A percentile compares a stretch with the other conserved stretches of the same genome.
These are phyloP conservation scores for Coccyzus lansbergi DNA, from an alignment of 2,797 vertebrate species.

Conservation along the genomic window DNA sequence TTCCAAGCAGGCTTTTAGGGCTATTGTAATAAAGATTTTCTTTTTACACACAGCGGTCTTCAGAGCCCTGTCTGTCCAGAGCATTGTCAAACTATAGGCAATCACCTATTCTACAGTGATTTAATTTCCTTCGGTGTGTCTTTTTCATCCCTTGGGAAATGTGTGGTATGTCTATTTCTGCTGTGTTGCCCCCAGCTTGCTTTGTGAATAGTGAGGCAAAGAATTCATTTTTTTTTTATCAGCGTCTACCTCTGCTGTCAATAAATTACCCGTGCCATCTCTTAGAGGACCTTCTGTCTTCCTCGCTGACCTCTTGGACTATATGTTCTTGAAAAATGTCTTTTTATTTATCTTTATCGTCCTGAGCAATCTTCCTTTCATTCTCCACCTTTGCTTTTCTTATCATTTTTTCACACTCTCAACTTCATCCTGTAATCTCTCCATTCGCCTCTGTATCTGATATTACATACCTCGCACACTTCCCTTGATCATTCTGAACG, in stretches of 20 bases:
- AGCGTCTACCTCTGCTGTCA: slow-evolving; percentile 67
- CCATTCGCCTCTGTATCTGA: slow-evolving; percentile 63
- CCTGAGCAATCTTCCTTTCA: slow-evolving; percentile 57
- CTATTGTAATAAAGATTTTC: slow-evolving; percentile 47
- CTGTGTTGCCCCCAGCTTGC: slow-evolving; percentile 34
- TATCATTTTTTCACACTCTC: slow-evolving; percentile 60
- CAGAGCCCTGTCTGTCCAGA: slow-evolving; percentile 31
- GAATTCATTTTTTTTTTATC: slow-evolving; percentile 61
- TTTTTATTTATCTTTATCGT: slow-evolving; percentile 72
- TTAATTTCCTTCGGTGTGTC: slow-evolving; percentile 67
- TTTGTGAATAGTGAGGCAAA: slow-evolving; percentile 63
- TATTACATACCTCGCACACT: slow-evolving; percentile 21
- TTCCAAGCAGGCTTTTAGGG: slow-evolving; percentile 9
- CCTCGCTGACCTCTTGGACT: slow-evolving; percentile 54
- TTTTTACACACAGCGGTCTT: neutral
- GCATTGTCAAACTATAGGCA: slow-evolving; percentile 44
- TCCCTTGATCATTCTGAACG: slow-evolving; percentile 61
- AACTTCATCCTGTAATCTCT: slow-evolving; percentile 68
- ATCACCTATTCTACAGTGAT: slow-evolving; percentile 58
- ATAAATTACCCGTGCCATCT: slow-evolving; percentile 67
- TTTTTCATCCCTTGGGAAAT: slow-evolving; percentile 62
- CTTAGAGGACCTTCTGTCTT: slow-evolving; percentile 65
- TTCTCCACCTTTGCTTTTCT: slow-evolving; percentile 66
- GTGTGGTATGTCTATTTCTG: slow-evolving; percentile 40
- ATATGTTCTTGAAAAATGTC: slow-evolving; percentile 56